These are phyloP conservation scores for Urocynchramus pylzowi DNA, from an alignment of 2,113 vertebrate genomes.

Conservation along the genomic window DNA sequence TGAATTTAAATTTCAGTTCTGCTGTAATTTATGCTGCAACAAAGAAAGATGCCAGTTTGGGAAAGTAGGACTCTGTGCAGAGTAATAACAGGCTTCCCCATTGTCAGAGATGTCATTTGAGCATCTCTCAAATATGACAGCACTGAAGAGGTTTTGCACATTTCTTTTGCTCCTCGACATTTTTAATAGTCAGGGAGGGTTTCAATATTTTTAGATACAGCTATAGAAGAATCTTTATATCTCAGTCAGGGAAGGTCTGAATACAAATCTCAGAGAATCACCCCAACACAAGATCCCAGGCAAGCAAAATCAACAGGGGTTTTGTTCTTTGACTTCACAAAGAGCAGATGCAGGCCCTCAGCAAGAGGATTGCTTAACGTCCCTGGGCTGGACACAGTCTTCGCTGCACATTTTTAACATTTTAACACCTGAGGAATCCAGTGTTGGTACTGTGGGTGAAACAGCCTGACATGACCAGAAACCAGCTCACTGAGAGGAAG, in stretches of 20 bases:
- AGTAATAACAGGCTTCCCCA: slow-evolving; percentile 59
- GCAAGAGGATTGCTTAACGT: not conserved
- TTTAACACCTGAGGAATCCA: not conserved
- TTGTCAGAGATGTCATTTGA: slow-evolving; percentile 39
- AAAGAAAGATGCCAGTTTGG: slow-evolving; percentile 50
- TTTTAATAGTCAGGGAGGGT: not conserved
- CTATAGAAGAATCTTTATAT: not conserved
- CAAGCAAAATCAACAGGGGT: not conserved
- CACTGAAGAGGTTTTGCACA: not conserved
- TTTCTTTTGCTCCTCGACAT: not conserved
- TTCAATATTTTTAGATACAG: slow-evolving; percentile 18
- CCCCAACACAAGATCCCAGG: not conserved
- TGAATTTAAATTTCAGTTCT: slow-evolving; percentile 52
- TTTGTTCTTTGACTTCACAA: not conserved
- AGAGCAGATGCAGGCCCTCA: not conserved
- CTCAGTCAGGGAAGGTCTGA: not conserved
- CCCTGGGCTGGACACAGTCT: not conserved
- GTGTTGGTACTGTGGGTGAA: not conserved
- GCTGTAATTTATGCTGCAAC: slow-evolving; percentile 32
- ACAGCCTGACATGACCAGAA: not conserved
- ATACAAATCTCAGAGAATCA: not conserved
- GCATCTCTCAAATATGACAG: not conserved
- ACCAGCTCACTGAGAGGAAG: not conserved
- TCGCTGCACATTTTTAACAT: too few species aligned
- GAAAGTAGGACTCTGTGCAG: slow-evolving; percentile 42